Base-by-base conservation (phyloP, 2,797 vertebrate species). In the Girardinus metallicus region DNA sequence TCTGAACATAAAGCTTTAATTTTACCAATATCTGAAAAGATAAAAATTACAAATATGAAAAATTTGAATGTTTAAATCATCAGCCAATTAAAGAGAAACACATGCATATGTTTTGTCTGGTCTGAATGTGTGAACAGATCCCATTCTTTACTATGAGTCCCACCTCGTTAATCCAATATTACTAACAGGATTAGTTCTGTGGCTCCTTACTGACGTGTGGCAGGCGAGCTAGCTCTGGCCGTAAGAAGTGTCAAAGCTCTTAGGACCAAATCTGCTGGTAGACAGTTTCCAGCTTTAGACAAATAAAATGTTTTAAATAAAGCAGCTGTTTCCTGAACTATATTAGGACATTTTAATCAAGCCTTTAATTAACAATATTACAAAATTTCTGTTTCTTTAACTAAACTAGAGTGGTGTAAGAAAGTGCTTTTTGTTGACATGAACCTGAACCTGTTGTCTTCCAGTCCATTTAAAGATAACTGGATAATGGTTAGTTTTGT, bases 51-150 rank as follows among this genome's bases (percentile, higher is more conserved):
- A 71, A n/a, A 71, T n/a, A 44, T 44, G 0, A 29, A 46, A 29
- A 15, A 15, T 71, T 0, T 29, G 11, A 41, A 12, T 8, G 2
- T 71, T 44, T 71, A 43, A 71, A 41, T 39, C 36, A 5, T 68
- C 26, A 71, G 68, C 68, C 43, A 44, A 46, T 71, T 46, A 29
- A 71, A 71, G 31, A 2, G 74, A 62, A 75, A 75, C n/a, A 46
- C 43, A 46, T 76, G 21, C 29, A 18, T 46, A 12, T 16, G 29
- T 64, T 64, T 64, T 47, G 46, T 64, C 41, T 62, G 43, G n/a
- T 76, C 41, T 64, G 75, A 76, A 46, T 64, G 75, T 60, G 55
- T 76, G 44, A 76, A 76, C 75, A 64, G 75, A 64, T 64, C 57
- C 31, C 57, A 64, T 76, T 64, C 57, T 47, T 46, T 76, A 76